phyloP scores from a whole-genome alignment of 2,888 invertebrate species.

The Lepeophtheirus nordmannii region DNA sequence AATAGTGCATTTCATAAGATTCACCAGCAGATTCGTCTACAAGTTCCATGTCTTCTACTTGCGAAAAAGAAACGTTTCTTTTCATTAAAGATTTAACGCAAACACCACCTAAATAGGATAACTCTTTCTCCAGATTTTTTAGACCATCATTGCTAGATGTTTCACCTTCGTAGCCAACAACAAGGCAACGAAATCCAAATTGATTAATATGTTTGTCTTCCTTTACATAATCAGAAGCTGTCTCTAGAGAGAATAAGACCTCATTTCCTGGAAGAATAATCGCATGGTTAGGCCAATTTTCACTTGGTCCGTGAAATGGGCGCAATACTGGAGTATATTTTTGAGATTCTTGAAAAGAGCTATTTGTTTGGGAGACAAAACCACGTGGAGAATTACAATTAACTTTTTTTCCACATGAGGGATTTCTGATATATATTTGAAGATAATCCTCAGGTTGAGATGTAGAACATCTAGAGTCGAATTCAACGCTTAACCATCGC shows the following conservation, averaged over 20 bases:
- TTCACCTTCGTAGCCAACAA: slow-evolving; percentile 51
- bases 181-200: slow-evolving; percentile 67
- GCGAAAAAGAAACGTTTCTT: slow-evolving; percentile 52
- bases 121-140: slow-evolving; percentile 67
- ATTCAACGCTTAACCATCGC: slow-evolving; percentile 81
- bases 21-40: slow-evolving; percentile 52
- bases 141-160: slow-evolving; percentile 37
- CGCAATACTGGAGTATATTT: slow-evolving; percentile 39
- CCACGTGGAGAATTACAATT: background rate
- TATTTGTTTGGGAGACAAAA: slow-evolving; percentile 42
- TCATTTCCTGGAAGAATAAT: slow-evolving; percentile 73
- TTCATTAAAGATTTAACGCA: slow-evolving; percentile 78
- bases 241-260: slow-evolving; percentile 85
- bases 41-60: slow-evolving; percentile 47
- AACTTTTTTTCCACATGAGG: background rate
- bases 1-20: slow-evolving; percentile 48
- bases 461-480: slow-evolving; percentile 78
- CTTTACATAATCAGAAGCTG: slow-evolving; percentile 81
- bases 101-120: slow-evolving; percentile 75
- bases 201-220: slow-evolving; percentile 51
- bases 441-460: slow-evolving; percentile 78
- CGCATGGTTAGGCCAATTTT: slow-evolving; percentile 71
- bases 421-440: slow-evolving; percentile 33
- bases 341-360: slow-evolving; percentile 47
- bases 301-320: slow-evolving; percentile 38